phyloP scores from a whole-genome alignment of 2,797 vertebrate species.

The Cheirogaleus major region DNA sequence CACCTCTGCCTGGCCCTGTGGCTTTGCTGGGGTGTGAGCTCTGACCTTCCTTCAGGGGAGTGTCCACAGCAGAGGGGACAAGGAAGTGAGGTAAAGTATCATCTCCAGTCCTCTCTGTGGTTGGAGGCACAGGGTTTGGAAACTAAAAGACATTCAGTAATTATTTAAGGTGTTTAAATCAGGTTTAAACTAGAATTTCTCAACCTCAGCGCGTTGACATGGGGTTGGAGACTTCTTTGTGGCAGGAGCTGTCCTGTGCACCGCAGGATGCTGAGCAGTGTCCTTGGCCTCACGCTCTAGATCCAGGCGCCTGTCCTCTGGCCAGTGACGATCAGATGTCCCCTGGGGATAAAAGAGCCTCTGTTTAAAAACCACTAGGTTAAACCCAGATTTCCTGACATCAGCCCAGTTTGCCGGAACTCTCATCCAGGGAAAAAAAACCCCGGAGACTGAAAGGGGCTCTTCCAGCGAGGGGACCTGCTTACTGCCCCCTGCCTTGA shows the following conservation, averaged over 20 bases:
- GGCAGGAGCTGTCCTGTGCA: too few relatives aligned
- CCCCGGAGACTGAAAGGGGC: background rate
- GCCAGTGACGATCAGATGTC: background rate
- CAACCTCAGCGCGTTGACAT: rapidly evolving
- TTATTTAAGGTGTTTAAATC: background rate
- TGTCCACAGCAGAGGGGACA: background rate
- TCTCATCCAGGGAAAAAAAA: background rate
- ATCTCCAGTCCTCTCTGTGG: background rate
- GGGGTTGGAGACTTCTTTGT: background rate
- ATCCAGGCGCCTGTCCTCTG: background rate
- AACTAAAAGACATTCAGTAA: background rate
- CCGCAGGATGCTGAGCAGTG: background rate
- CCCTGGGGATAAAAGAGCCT: background rate
- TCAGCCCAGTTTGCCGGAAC: background rate
- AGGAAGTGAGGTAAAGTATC: too few relatives aligned
- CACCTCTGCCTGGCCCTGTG: rapidly evolving
- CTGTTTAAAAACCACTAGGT: background rate
- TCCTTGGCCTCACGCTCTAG: too few relatives aligned
- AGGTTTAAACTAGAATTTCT: background rate
- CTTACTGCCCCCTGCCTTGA: background rate
- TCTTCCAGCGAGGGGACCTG: background rate
- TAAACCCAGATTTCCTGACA: background rate
- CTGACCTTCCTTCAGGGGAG: background rate
- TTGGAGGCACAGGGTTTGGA: background rate
- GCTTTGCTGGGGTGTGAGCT: background rate